Base-by-base conservation (phyloP, 1,140 invertebrate species). In the Rhizoglyphus robini region DNA sequence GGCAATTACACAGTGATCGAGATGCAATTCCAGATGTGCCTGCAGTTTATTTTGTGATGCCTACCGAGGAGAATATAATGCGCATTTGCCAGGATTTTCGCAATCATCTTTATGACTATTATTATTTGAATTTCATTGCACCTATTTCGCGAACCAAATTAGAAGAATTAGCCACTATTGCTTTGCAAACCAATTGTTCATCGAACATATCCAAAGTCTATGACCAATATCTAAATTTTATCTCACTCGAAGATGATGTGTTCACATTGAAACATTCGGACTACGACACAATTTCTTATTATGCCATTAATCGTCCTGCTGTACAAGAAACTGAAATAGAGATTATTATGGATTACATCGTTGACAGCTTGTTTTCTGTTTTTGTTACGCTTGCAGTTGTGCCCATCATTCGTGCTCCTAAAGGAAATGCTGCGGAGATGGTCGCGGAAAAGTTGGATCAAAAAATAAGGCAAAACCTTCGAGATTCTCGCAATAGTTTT, bases 141-240 rank as follows among this genome's bases (percentile, higher is more conserved):
- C 92, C 96, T 1, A 91, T 99, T 67, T 86, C 90, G 4, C 79
- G 96, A 65, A 88, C 90, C 72, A 90, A 88, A 76, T 82, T 99
- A 63, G 96, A 99, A 81, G 90, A 97, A 75, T 79, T 99, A 54
- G 96, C 96, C 4, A 82, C 86, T 25, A 86, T 90, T 31, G 90
- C 95, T 0, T 82, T 98, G 27, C 85, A 91, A 70, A 84, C 88
- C 2, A 88, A 89, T 72, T 86, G 85, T 72, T 88, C 93, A 25
- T 82, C 86, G 34, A 87, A 87, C 75, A 90, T 99, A 62, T 87
- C 92, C 62, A 97, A 96, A 79, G 88, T 96, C 38, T 95, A 84
- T 76, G 93, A 96, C 77, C 96, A 99, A 76, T 98, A 98, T 82
- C 80, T 97, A 34, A 97, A 98, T 79, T 99, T 99, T 74, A 97